A percentile compares a stretch with the other conserved stretches of the same genome.
These are phyloP conservation scores for Adineta ricciae DNA, from an alignment of 2,888 invertebrate genomes.

Conservation along the genomic window DNA sequence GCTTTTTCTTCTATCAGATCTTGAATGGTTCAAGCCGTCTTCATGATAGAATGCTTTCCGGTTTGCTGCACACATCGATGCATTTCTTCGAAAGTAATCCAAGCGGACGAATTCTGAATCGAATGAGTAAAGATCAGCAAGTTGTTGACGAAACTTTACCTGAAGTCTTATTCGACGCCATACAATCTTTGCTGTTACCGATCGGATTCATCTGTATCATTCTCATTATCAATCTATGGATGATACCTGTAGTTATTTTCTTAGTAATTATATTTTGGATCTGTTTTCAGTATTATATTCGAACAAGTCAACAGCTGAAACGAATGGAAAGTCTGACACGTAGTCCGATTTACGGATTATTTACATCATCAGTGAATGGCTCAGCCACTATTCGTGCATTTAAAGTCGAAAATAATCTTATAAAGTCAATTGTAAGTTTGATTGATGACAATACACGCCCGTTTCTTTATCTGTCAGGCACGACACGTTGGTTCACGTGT, in stretches of 20 bases:
- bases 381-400: constrained; percentile 81
- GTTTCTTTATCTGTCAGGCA: constrained; percentile 77
- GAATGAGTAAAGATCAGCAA: constrained; percentile 74
- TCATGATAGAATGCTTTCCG: constrained; percentile 59
- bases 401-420: constrained; percentile 66
- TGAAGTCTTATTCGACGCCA: constrained; percentile 50
- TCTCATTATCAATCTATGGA: constrained; percentile 61
- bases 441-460: constrained; percentile 71
- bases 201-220: constrained; percentile 59
- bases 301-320: constrained; percentile 21
- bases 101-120: constrained; percentile 67
- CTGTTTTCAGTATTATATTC: constrained; percentile 59
- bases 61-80: constrained; percentile 21
- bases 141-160: constrained; percentile 55
- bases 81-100: constrained; percentile 25
- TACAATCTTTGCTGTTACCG: constrained; percentile 59
- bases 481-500: constrained; percentile 82
- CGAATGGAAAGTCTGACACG: constrained; percentile 11
- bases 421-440: constrained; percentile 51
- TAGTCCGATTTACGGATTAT: too few relatives aligned
- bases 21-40: constrained; percentile 61
- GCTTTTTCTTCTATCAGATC: too few relatives aligned
- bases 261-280: constrained; percentile 65
- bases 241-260: constrained; percentile 55
- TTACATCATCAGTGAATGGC: constrained; percentile 58